These are phyloP conservation scores for Marisa cornuarietis DNA, from an alignment of 1,140 invertebrate genomes.

Conservation along the genomic window DNA sequence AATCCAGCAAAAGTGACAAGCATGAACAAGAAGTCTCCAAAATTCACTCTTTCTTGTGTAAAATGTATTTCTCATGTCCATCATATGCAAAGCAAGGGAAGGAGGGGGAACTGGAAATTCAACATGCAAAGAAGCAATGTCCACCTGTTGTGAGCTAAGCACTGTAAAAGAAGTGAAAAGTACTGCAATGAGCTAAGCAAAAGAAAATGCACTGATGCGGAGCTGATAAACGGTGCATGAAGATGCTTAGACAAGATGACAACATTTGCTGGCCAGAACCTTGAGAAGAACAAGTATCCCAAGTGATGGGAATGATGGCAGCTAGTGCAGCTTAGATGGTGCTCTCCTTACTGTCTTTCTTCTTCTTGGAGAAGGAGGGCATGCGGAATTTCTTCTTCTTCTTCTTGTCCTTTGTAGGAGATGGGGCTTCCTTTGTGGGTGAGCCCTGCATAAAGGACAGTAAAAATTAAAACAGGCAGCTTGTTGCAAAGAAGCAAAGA, in stretches of 20 bases:
- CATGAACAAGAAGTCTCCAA: too few species aligned
- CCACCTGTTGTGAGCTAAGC: neutral
- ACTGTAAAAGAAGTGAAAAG: too few species aligned
- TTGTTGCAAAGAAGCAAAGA: neutral
- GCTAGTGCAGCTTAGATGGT: slow-evolving; percentile 34
- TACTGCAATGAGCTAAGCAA: slow-evolving; percentile 4
- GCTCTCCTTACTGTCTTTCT: slow-evolving; percentile 59
- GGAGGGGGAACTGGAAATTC: neutral
- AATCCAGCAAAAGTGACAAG: too few species aligned
- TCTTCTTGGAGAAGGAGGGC: slow-evolving; percentile 65
- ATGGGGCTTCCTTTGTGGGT: slow-evolving; percentile 60
- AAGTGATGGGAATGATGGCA: neutral
- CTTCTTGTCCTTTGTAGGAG: slow-evolving; percentile 60
- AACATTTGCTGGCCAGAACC: neutral
- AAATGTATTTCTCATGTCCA: neutral
- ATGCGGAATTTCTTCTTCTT: slow-evolving; percentile 66
- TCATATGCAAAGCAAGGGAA: neutral
- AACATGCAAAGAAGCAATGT: neutral
- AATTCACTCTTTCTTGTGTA: too few species aligned
- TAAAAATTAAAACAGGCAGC: slow-evolving; percentile 2
- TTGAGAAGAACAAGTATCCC: slow-evolving; percentile 1
- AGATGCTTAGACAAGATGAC: neutral
- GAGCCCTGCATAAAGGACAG: slow-evolving; percentile 47
- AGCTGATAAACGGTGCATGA: neutral
- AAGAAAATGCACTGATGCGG: neutral